A percentile compares a stretch with the other conserved stretches of the same genome.
phyloP scores from a whole-genome alignment of 2,797 vertebrate genomes.

The Pseudopleuronectes americanus region DNA sequence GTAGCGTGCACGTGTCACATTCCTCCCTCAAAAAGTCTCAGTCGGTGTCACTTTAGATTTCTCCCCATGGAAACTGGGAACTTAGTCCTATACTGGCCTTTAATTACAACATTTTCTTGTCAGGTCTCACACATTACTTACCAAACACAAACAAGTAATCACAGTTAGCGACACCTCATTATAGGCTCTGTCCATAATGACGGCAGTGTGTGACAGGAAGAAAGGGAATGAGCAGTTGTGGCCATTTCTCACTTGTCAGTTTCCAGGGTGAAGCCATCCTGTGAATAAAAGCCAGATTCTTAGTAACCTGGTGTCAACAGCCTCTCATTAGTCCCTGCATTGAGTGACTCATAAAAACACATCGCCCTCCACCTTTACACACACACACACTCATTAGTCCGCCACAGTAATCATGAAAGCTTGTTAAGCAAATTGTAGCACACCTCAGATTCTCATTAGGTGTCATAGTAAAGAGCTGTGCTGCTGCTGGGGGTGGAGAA shows the following conservation, averaged over 20 bases:
- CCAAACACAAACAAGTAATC: conserved; percentile 22
- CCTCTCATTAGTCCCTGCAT: conserved; percentile 68
- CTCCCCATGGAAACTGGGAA: conserved; percentile 17
- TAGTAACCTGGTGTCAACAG: conserved; percentile 76
- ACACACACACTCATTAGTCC: conserved; percentile 36
- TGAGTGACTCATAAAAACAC: conserved; percentile 56
- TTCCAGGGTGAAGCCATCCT: conserved; percentile 52
- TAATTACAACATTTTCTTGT: not conserved
- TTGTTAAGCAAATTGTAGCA: conserved; percentile 62
- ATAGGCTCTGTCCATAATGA: conserved; percentile 42
- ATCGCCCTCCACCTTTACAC: conserved; percentile 37
- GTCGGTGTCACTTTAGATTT: conserved; percentile 48
- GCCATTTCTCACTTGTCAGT: conserved; percentile 49
- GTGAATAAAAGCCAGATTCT: conserved; percentile 69
- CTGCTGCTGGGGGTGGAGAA: not conserved
- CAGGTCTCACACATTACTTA: not conserved
- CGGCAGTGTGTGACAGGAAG: conserved; percentile 29
- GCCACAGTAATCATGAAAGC: conserved; percentile 48
- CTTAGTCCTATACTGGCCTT: not conserved
- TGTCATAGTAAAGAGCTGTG: conserved; percentile 30
- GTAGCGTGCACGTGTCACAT: conserved; percentile 69
- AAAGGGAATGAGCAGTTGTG: conserved; percentile 46
- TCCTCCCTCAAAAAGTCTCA: conserved; percentile 58
- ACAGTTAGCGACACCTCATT: conserved; percentile 29
- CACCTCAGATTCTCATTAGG: conserved; percentile 61